Conservation (phyloP, 2,888 invertebrate species). For the Nephrotoma guestfalica region DNA sequence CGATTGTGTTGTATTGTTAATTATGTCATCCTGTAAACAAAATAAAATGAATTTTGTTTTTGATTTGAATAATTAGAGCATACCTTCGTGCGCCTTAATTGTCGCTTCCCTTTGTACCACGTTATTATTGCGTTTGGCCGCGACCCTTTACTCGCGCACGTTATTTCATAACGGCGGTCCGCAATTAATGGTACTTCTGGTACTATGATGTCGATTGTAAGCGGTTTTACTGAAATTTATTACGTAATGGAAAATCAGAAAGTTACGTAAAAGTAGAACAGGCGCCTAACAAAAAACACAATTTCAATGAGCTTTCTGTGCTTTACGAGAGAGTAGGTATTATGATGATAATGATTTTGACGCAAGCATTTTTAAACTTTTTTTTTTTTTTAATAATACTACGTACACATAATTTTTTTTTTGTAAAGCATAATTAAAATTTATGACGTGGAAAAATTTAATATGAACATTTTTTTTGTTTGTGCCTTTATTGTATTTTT, state of each 20-base stretch:
- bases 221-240: conserved; percentile 48
- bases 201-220: conserved; percentile 55
- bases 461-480: not conserved
- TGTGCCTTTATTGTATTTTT: not conserved
- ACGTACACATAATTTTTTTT: not conserved
- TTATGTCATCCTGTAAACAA: conserved; percentile 45
- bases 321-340: not conserved
- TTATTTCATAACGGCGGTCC: conserved; percentile 58
- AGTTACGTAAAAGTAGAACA: not conserved
- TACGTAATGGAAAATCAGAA: not conserved
- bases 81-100: conserved; percentile 57
- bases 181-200: conserved; percentile 49
- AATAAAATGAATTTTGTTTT: not conserved
- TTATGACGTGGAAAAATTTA: not conserved
- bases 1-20: conserved; percentile 64
- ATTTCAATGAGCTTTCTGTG: not conserved
- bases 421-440: not conserved
- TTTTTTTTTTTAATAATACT: not conserved
- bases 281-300: not conserved
- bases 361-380: not conserved
- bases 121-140: conserved; percentile 63
- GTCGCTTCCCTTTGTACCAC: conserved; percentile 68
- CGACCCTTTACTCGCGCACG: conserved; percentile 64
- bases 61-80: not conserved
- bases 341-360: not conserved